Evolutionary conservation across 1,140 invertebrate genomes (phyloP).

Genomic region (Sycophaga agraensis): DNA sequence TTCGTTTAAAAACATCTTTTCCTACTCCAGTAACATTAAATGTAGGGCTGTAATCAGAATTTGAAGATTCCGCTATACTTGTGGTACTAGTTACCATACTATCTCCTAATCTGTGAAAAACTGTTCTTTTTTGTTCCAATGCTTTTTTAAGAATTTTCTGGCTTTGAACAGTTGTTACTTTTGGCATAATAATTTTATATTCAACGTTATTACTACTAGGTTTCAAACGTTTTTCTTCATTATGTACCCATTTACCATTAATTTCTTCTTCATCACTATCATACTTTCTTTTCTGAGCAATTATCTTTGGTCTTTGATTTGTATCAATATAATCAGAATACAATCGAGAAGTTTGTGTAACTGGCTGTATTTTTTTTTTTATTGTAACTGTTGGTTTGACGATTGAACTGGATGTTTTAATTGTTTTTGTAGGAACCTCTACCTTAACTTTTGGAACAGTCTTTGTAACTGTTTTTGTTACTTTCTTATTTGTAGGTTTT

Average conservation of each 20-base stretch:
- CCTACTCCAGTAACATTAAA: conserved; percentile 53
- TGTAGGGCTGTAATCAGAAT: conserved; percentile 32
- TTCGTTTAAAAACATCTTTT: conserved; percentile 47
- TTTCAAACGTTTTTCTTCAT: conserved; percentile 41
- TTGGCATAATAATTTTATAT: conserved; percentile 56
- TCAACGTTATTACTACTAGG: conserved; percentile 47
- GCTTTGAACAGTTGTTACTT: conserved; percentile 48
- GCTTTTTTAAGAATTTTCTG: conserved; percentile 50
- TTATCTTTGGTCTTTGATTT: conserved; percentile 29
- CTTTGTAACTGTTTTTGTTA: conserved; percentile 30
- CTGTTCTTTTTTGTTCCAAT: conserved; percentile 50
- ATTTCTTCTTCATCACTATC: conserved; percentile 33
- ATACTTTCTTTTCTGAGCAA: conserved; percentile 37
- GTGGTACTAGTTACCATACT: conserved; percentile 56
- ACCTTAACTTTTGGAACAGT: conserved; percentile 33
- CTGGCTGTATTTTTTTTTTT: conserved; percentile 39
- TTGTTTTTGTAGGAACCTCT: conserved; percentile 24
- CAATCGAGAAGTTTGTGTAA: conserved; percentile 25
- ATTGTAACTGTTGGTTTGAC: conserved; percentile 29
- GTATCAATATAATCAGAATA: conserved; percentile 30
- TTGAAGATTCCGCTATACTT: conserved; percentile 41
- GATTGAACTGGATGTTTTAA: conserved; percentile 30
- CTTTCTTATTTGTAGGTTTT: conserved; percentile 39
- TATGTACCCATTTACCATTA: conserved; percentile 31
- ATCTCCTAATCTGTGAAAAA: conserved; percentile 56